A percentile compares a stretch with the other conserved stretches of the same genome.
Evolutionary conservation across 2,797 vertebrate genomes (phyloP).

Genomic region (Microhierax caerulescens): DNA sequence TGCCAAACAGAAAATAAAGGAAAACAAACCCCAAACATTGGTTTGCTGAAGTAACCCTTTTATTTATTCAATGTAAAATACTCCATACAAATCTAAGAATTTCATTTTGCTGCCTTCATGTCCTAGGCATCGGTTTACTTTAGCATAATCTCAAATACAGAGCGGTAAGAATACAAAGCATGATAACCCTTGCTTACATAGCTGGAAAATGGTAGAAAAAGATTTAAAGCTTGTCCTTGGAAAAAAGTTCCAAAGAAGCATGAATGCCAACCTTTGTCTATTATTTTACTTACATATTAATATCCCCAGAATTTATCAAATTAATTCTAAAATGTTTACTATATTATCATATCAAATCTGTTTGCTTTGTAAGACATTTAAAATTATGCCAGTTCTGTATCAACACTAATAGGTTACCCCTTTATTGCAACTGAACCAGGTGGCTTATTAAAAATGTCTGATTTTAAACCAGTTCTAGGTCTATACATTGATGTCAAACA

Average conservation of each 20-base stretch:
- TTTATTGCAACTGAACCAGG: neutral
- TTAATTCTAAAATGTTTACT: neutral
- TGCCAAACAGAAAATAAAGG: neutral
- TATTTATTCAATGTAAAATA: neutral
- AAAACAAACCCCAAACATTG: neutral
- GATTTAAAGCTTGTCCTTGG: neutral
- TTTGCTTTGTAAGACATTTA: neutral
- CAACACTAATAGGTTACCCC: neutral
- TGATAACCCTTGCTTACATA: neutral
- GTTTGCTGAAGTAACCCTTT: neutral
- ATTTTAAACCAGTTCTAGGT: neutral
- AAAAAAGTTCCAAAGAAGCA: neutral
- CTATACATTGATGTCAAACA: neutral
- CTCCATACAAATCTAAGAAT: neutral
- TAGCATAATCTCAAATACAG: neutral
- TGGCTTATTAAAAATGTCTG: neutral
- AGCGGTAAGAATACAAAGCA: neutral
- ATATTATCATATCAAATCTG: neutral
- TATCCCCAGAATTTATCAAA: neutral
- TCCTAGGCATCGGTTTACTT: neutral
- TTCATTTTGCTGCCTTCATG: neutral
- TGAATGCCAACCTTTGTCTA: neutral
- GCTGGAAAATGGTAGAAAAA: neutral
- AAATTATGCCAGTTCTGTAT: neutral
- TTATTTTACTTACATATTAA: neutral